These are phyloP conservation scores for Oxytorus armatus DNA, from an alignment of 2,888 invertebrate species.

Conservation along the genomic window DNA sequence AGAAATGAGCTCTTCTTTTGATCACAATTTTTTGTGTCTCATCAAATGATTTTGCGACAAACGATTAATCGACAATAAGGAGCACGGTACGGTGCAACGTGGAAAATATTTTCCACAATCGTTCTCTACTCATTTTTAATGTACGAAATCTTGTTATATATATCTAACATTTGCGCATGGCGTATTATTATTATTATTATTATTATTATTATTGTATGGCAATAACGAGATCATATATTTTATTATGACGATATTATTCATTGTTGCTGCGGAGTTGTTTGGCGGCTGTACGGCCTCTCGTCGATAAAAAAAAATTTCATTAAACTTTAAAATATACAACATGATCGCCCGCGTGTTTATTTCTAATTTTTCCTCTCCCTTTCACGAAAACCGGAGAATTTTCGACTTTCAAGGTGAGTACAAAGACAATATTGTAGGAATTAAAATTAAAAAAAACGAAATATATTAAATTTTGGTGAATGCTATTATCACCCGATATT, in stretches of 20 bases:
- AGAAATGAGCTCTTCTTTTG: conserved; percentile 64
- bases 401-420: neutral
- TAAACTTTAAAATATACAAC: conserved; percentile 49
- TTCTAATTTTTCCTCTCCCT: neutral
- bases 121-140: conserved; percentile 30
- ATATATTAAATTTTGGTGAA: too few species aligned
- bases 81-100: conserved; percentile 22
- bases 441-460: too few species aligned
- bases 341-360: conserved; percentile 20
- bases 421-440: neutral
- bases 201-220: conserved; percentile 41
- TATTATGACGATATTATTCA: conserved; percentile 51
- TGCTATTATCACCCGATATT: conserved; percentile 9
- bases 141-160: conserved; percentile 41
- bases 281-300: conserved; percentile 28
- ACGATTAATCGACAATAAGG: neutral
- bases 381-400: too few species aligned
- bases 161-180: conserved; percentile 40
- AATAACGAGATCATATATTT: conserved; percentile 62
- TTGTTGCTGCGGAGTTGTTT: conserved; percentile 51
- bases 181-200: conserved; percentile 41
- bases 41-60: neutral
- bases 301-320: conserved; percentile 44
- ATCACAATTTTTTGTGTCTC: conserved; percentile 34
- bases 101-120: conserved; percentile 16